phyloP scores from a whole-genome alignment of 2,888 invertebrate genomes.

The Diaperis boleti region DNA sequence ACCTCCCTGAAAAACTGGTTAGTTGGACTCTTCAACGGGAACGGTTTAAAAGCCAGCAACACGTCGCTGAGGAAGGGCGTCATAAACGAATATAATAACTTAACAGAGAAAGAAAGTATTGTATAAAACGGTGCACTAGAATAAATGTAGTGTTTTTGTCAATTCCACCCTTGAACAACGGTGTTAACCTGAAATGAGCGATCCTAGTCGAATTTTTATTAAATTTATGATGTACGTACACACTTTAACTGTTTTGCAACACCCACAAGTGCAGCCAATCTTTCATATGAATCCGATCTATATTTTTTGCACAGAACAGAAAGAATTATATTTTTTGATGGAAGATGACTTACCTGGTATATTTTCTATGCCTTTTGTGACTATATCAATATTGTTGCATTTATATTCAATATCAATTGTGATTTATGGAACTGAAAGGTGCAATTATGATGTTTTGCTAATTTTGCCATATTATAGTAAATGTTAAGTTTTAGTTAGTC shows the following conservation, averaged over 20 bases:
- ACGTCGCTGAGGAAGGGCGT: conserved; percentile 70
- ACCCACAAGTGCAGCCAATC: conserved; percentile 1
- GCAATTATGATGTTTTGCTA: conserved; percentile 14
- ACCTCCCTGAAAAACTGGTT: conserved; percentile 80
- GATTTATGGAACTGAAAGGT: conserved; percentile 23
- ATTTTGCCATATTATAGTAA: conserved; percentile 31
- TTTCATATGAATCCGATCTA: conserved; percentile 2
- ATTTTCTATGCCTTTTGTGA: conserved; percentile 32
- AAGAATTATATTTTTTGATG: conserved; percentile 33
- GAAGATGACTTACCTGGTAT: conserved; percentile 26
- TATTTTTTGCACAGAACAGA: conserved; percentile 16
- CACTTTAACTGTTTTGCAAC: conserved; percentile 4
- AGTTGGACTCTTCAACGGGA: conserved; percentile 80
- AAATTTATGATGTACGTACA: conserved; percentile 1
- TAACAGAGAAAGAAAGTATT: conserved; percentile 72
- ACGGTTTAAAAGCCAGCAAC: conserved; percentile 76
- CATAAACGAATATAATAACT: conserved; percentile 69
- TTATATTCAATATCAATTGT: conserved; percentile 21
- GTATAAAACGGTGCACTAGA: conserved; percentile 61
- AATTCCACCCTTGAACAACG: conserved; percentile 1
- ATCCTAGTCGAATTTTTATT: conserved; percentile 32
- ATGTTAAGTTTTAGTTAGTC: conserved; percentile 5
- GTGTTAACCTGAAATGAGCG: conserved; percentile 5
- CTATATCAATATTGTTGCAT: conserved; percentile 33
- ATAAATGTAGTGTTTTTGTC: conserved; percentile 11